Evolutionary conservation across 2,113 vertebrate species (phyloP), one percentile per base, ranked within the genome.

Genomic region (Tetraodon nigroviridis): DNA sequence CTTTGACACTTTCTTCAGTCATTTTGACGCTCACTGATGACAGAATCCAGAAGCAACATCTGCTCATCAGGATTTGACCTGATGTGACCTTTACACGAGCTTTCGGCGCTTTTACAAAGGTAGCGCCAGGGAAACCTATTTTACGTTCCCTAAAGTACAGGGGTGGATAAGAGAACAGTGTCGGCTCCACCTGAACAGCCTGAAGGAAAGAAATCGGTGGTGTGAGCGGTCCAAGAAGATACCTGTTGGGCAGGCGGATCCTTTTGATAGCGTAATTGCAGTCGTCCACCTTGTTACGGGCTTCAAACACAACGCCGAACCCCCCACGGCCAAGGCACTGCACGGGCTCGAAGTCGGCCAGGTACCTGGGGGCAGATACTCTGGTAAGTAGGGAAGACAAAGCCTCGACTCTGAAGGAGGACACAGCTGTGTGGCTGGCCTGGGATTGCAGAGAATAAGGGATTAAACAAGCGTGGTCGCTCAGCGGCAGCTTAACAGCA

Each of bases 181-280:
- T 51, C 21, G 41, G 2, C 22, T 17, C 63, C 6, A 49, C 52
- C 75, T 67, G 61, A 58, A 64, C 19, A 18, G 67, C 49, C 64
- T 64, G 47, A 1, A 54, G 57, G 51, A 12, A 61, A 15, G 15
- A 52, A 22, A 60, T 13, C 0, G 11, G 47, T n/a, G 65, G n/a
- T 42, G 27, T 17, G 55, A 29, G 13, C 10, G 41, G 49, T 1
- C 13, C 6, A 49, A 20, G 70, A 21, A 16, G 20, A 73, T 90
- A 98, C 97, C 96, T 94, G 85, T 98, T 98, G 53, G 97, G 97
- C 54, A 99, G 90, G 7, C 94, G 94, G 76, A 99, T 99, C 73
- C 97, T 92, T 87, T 99, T 99, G 89, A 99, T 98, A 57, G 97
- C 97, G 18, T 99, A 99, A 83, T 99, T 93, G 86, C 97, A 99